Evolutionary conservation across 2,888 invertebrate genomes (phyloP).

Genomic region (Drosophila recens): DNA sequence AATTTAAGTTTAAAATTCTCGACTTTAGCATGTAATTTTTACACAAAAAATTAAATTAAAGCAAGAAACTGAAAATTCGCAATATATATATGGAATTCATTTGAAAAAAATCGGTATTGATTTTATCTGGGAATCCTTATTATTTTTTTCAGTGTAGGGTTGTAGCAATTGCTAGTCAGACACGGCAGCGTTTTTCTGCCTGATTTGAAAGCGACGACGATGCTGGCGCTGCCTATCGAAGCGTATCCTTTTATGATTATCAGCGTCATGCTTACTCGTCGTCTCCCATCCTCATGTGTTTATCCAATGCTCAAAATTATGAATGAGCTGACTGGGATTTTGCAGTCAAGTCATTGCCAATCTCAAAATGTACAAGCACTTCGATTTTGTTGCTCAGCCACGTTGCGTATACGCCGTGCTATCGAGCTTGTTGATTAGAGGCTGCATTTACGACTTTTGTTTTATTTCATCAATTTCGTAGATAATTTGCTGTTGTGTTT

Average conservation of each 20-base stretch:
- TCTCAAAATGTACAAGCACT: slow-evolving; percentile 37
- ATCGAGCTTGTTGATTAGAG: slow-evolving; percentile 35
- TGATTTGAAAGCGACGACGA: slow-evolving; percentile 68
- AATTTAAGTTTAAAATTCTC: too few relatives aligned
- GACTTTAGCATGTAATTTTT: too few relatives aligned
- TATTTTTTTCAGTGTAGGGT: not conserved
- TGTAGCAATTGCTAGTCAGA: slow-evolving; percentile 67
- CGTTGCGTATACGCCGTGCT: slow-evolving; percentile 50
- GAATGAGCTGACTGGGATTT: slow-evolving; percentile 57
- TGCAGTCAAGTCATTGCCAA: slow-evolving; percentile 52
- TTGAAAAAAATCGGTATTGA: too few relatives aligned
- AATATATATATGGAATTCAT: too few relatives aligned
- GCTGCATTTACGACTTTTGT: slow-evolving; percentile 35
- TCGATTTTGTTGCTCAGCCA: not conserved
- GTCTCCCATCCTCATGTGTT: slow-evolving; percentile 41
- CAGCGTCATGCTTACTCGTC: slow-evolving; percentile 60
- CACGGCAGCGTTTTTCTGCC: slow-evolving; percentile 77
- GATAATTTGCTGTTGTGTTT: slow-evolving; percentile 15
- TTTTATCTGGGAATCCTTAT: too few relatives aligned
- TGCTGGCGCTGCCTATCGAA: slow-evolving; percentile 62
- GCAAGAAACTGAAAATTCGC: too few relatives aligned
- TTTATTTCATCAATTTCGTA: slow-evolving; percentile 24
- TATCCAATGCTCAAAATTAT: slow-evolving; percentile 69
- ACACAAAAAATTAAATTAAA: too few relatives aligned
- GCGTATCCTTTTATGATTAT: slow-evolving; percentile 77